Evolutionary conservation across 2,113 vertebrate genomes (phyloP).

Genomic region (Atractosteus spatula): DNA sequence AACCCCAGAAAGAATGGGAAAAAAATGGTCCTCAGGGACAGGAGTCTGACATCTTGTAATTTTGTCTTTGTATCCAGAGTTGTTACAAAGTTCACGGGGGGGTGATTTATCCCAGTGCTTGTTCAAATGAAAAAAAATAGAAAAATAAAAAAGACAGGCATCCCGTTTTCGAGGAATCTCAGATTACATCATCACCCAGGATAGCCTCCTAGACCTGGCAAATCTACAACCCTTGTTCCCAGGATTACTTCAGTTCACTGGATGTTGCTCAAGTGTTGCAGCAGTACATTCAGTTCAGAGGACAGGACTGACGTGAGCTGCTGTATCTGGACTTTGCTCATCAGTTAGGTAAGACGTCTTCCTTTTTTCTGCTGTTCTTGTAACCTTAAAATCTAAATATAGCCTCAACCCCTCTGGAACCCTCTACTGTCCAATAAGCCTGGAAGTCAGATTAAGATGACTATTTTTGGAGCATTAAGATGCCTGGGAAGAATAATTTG

Average conservation of each 20-base stretch:
- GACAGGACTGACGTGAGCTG: background rate
- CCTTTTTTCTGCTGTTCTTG: too few species aligned
- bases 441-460: constrained; percentile 12
- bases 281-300: constrained; percentile 56
- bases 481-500: background rate
- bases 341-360: background rate
- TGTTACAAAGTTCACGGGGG: too few species aligned
- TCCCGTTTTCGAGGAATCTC: constrained; percentile 11
- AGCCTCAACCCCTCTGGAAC: background rate
- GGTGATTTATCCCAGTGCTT: too few species aligned
- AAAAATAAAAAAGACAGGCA: too few species aligned
- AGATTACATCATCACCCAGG: constrained; percentile 46
- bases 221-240: constrained; percentile 36
- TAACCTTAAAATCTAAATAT: too few species aligned
- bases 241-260: constrained; percentile 51
- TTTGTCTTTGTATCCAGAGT: too few species aligned
- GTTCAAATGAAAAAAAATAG: too few species aligned
- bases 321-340: constrained; percentile 6
- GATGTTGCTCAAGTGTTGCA: constrained; percentile 52
- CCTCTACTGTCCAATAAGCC: background rate
- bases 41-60: too few species aligned
- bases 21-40: too few species aligned
- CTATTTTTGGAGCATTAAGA: background rate
- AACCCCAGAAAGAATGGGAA: too few species aligned
- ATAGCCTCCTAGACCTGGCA: constrained; percentile 44